Evolutionary conservation across 1,140 invertebrate genomes (phyloP).

Genomic region (Tetragonula clypearis): DNA sequence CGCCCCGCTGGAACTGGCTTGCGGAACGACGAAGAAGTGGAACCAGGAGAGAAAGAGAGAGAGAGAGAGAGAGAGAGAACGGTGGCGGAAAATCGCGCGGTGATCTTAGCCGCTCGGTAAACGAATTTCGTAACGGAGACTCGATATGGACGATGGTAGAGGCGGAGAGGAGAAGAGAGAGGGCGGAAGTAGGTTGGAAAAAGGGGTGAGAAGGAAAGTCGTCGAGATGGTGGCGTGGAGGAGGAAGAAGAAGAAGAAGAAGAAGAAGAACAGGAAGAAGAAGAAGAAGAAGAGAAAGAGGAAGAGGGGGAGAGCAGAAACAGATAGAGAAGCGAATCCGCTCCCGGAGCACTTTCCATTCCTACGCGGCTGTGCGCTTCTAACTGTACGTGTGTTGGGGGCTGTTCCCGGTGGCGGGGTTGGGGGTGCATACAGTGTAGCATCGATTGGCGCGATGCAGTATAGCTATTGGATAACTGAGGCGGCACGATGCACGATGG

Average conservation of each 20-base stretch:
- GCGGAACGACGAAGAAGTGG: too few relatives aligned
- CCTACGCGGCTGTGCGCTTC: conserved; percentile 45
- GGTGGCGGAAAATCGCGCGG: conserved; percentile 42
- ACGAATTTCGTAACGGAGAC: conserved; percentile 51
- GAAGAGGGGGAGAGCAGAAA: background rate
- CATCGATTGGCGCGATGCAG: conserved; percentile 64
- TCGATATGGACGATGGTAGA: background rate
- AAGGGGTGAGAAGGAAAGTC: background rate
- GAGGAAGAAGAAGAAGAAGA: background rate
- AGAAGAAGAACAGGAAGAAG: too few relatives aligned
- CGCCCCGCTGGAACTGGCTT: background rate
- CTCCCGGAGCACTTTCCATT: conserved; percentile 45
- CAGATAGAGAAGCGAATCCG: conserved; percentile 46
- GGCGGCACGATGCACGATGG: conserved; percentile 46
- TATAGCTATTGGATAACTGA: conserved; percentile 67
- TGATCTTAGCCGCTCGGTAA: conserved; percentile 48
- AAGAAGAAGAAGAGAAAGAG: background rate
- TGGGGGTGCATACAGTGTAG: conserved; percentile 61
- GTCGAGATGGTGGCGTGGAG: background rate
- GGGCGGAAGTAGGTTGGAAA: conserved; percentile 26
- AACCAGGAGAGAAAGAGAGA: background rate
- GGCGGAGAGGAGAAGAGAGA: background rate
- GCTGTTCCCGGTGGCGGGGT: background rate
- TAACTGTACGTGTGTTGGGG: background rate
- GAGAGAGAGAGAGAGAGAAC: background rate